Evolutionary conservation across 2,113 vertebrate genomes (phyloP).

Genomic region (Bos indicus): DNA sequence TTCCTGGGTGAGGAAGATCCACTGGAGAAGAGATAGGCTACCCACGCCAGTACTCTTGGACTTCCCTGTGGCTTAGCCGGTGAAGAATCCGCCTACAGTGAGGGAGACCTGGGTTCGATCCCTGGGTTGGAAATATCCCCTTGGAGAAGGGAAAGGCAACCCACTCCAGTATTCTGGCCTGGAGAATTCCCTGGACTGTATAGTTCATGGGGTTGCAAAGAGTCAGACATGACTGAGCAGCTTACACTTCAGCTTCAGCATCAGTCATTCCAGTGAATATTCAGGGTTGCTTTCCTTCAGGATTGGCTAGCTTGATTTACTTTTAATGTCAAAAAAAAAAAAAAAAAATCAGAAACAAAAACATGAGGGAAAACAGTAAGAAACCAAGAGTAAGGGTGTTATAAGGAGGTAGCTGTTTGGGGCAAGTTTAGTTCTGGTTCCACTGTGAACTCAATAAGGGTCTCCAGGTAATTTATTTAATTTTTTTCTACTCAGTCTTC

Average conservation of each 20-base stretch:
- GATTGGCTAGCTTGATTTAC: not conserved
- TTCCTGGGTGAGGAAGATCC: not conserved
- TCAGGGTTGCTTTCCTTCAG: not conserved
- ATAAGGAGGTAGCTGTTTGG: not conserved
- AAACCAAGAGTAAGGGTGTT: not conserved
- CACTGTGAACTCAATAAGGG: accelerated
- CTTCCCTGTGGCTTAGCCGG: not conserved
- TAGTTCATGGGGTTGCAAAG: not conserved
- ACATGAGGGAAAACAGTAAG: not conserved
- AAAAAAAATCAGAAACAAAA: not conserved
- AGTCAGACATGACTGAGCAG: not conserved
- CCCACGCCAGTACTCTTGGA: not conserved
- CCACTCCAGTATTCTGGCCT: not conserved
- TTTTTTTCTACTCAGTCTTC: not conserved
- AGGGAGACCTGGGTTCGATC: not conserved
- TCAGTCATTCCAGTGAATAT: not conserved
- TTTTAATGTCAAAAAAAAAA: not conserved
- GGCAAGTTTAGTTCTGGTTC: not conserved
- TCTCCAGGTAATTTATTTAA: not conserved
- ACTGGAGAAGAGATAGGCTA: not conserved
- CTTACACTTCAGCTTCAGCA: not conserved
- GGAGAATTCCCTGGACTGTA: not conserved
- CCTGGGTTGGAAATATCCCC: not conserved
- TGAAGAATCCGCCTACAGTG: not conserved
- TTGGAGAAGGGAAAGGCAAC: not conserved